Base-by-base conservation (phyloP, 2,888 invertebrate genomes). In the Mythimna lalbum region DNA sequence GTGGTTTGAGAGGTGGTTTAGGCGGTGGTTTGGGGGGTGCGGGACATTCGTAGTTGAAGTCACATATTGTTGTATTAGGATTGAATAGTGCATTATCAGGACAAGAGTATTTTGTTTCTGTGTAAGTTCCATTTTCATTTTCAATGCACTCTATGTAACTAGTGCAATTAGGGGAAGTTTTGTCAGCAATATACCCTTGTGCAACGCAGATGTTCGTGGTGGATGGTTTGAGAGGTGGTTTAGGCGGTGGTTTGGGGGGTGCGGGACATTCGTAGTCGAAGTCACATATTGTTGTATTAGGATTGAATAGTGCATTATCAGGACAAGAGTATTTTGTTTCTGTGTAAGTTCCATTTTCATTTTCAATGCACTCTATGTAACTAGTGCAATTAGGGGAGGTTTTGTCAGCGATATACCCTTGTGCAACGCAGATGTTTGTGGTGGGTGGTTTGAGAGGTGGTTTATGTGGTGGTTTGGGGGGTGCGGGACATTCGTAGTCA, bases 11-110 rank as follows among this genome's bases (percentile, higher is more conserved):
- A 14, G 14, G 14, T 39, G 39, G 39, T 12, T 39, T 39, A 3
- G 59, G 21, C 47, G 57, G 33, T 14, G 50, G 39, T 39, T 39
- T 39, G 3, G 39, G 39, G 39, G 39, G 39, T 39, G 39, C 4
- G 39, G 64, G 36, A 53, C 81, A 81, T 63, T 55, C 14, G 31
- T 81, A 81, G 10, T 82, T 76, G 17, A 67, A 79, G 19, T 76
- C 80, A 19, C 81, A 81, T n/a, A 79, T 2, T 39, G 83, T 80
- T 17, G 83, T 82, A 43, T 76, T 31, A 6, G 80, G 83, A 57
- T 81, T 52, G 21, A 73, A 81, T 19, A 39, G 63, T 0, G 80
- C 69, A 12, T 52, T 19, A 2, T 64, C 80, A 0, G 76, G 80
- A 52, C 83, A 81, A 33, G 60, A 39, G 12, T 66, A 76, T 7